Conservation (phyloP, 2,888 invertebrate species). For the Chrysomela aeneicollis region DNA sequence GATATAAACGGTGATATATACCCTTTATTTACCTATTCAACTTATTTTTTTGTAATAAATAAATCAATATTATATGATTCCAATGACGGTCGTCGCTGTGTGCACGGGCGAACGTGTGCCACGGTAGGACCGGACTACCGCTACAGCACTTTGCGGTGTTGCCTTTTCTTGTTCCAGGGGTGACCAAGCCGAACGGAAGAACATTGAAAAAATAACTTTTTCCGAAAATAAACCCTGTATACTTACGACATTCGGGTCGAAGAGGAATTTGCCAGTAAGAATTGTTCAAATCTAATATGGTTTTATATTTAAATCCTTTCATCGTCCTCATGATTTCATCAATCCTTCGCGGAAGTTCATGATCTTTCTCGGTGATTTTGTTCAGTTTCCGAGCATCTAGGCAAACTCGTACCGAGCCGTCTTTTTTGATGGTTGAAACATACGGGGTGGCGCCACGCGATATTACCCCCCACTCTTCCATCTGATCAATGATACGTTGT, state of each 20-base stretch:
- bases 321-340: constrained; percentile 17
- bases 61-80: too few relatives aligned
- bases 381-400: constrained; percentile 48
- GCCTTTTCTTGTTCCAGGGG: too few relatives aligned
- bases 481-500: too few relatives aligned
- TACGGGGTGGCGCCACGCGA: constrained; percentile 43
- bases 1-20: too few relatives aligned
- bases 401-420: constrained; percentile 44
- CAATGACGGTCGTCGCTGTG: too few relatives aligned
- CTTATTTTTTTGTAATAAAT: too few relatives aligned
- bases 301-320: background rate
- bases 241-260: constrained; percentile 17
- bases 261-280: constrained; percentile 25
- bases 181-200: constrained; percentile 19
- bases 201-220: constrained; percentile 19
- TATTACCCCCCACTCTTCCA: constrained; percentile 46
- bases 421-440: constrained; percentile 46
- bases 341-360: constrained; percentile 36
- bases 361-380: constrained; percentile 43
- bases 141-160: too few relatives aligned
- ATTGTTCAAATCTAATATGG: constrained; percentile 13
- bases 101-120: too few relatives aligned
- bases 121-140: too few relatives aligned
- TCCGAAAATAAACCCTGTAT: constrained; percentile 25
- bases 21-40: too few relatives aligned